These are phyloP conservation scores for Pycnonotus jocosus DNA, from an alignment of 2,113 vertebrate species.

Conservation along the genomic window DNA sequence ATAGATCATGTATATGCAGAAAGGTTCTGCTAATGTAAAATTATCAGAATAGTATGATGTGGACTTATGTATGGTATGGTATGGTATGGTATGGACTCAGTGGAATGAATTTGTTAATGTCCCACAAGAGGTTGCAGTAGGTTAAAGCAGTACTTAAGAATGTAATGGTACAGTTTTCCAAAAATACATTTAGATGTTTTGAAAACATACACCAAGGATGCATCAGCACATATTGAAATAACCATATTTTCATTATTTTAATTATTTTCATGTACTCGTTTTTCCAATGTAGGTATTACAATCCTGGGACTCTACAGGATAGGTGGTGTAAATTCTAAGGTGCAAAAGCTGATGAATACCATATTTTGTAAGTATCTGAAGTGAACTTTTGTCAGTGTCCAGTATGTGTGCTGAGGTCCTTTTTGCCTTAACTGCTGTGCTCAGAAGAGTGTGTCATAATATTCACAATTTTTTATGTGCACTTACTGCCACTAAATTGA, in stretches of 20 bases:
- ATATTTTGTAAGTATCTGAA: slow-evolving; percentile 82
- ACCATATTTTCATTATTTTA: neutral
- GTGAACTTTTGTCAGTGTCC: neutral
- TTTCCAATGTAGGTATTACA: slow-evolving; percentile 80
- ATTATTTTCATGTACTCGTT: neutral
- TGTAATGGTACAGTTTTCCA: neutral
- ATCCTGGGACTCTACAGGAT: slow-evolving; percentile 94
- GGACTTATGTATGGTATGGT: neutral
- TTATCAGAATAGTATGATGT: neutral
- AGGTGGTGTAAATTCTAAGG: slow-evolving; percentile 97
- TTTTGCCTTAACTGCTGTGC: neutral
- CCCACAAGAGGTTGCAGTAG: neutral
- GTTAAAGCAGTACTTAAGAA: neutral
- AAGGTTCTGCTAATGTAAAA: neutral
- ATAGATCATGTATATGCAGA: neutral
- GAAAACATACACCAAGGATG: neutral
- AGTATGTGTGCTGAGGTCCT: neutral
- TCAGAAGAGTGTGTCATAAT: neutral
- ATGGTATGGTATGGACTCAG: neutral
- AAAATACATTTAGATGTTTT: neutral
- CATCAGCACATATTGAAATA: fast-evolving
- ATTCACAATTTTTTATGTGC: neutral
- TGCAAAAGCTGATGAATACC: slow-evolving; percentile 93
- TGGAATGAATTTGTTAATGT: neutral
- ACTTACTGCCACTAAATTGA: neutral